Conservation (phyloP, 2,797 vertebrate genomes). For the Cyprinodon diabolis region DNA sequence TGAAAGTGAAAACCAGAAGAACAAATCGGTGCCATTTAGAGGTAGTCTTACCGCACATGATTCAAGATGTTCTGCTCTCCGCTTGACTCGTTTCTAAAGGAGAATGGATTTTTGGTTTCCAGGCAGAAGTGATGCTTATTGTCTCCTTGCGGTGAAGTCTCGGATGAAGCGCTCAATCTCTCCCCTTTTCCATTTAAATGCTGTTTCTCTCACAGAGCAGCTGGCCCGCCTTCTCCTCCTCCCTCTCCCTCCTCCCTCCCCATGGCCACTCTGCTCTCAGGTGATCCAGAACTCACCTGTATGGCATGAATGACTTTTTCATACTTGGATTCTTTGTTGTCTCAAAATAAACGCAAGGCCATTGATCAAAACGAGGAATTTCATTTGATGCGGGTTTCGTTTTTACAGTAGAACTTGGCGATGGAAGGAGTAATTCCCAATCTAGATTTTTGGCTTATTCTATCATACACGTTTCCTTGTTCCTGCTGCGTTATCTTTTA, state of each 20-base stretch:
- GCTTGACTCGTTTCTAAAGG: slow-evolving; percentile 7
- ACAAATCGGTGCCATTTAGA: neutral
- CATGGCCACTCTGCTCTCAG: slow-evolving; percentile 3
- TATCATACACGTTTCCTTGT: neutral
- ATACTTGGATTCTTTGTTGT: neutral
- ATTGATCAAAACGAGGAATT: neutral
- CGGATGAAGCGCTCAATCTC: slow-evolving; percentile 28
- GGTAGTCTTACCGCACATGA: slow-evolving; percentile 80
- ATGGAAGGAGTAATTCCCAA: neutral
- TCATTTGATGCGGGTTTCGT: neutral
- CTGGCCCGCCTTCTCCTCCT: slow-evolving; percentile 57
- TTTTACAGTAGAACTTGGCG: neutral
- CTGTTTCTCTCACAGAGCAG: slow-evolving; percentile 42
- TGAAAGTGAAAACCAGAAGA: neutral
- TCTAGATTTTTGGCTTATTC: no score
- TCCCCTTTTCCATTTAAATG: slow-evolving; percentile 54
- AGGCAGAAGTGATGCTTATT: slow-evolving; percentile 39
- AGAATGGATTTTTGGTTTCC: slow-evolving; percentile 11
- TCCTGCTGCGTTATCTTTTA: neutral
- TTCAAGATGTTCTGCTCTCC: slow-evolving; percentile 28
- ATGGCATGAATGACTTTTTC: neutral
- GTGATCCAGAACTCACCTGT: slow-evolving; percentile 1
- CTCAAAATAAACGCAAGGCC: neutral
- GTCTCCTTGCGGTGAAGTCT: slow-evolving; percentile 29
- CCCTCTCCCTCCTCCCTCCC: slow-evolving; percentile 1